Conservation (phyloP, 2,888 invertebrate genomes). For the Ophion obscuratus region DNA sequence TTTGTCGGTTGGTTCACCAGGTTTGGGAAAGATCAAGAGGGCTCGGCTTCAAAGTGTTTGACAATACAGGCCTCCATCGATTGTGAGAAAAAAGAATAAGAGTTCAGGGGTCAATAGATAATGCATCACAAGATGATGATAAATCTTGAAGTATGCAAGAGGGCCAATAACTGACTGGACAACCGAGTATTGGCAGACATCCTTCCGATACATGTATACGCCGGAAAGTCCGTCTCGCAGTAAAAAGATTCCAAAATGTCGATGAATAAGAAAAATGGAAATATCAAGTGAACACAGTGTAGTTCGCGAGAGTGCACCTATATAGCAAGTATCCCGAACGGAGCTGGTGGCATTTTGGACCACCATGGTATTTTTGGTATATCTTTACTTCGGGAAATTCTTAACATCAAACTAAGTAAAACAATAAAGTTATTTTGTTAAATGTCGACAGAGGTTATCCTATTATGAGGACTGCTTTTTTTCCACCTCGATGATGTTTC, state of each 20-base stretch:
- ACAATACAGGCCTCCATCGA: conserved; percentile 21
- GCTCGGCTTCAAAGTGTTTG: background rate
- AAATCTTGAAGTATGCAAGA: background rate
- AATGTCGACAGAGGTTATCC: background rate
- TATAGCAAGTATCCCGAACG: background rate
- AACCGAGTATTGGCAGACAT: background rate
- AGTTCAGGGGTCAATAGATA: background rate
- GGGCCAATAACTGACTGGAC: background rate
- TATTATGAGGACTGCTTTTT: background rate
- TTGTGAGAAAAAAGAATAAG: background rate
- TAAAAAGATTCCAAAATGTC: conserved; percentile 16
- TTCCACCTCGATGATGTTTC: background rate
- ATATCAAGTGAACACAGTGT: conserved; percentile 60
- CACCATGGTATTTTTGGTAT: background rate
- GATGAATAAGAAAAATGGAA: conserved; percentile 17
- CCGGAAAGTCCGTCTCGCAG: conserved; percentile 25
- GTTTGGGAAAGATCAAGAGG: conserved; percentile 15
- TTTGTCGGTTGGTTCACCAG: conserved; percentile 27
- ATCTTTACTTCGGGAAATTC: background rate
- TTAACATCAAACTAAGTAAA: background rate
- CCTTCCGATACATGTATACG: background rate
- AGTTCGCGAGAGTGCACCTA: conserved; percentile 38
- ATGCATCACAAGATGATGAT: no score
- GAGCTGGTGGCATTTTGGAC: conserved; percentile 1
- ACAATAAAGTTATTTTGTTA: background rate